Percentiles rank a stretch among this genome's conserved stretches.
Evolutionary conservation across 2,113 vertebrate genomes (phyloP).

Genomic region (Glaucomys volans): DNA sequence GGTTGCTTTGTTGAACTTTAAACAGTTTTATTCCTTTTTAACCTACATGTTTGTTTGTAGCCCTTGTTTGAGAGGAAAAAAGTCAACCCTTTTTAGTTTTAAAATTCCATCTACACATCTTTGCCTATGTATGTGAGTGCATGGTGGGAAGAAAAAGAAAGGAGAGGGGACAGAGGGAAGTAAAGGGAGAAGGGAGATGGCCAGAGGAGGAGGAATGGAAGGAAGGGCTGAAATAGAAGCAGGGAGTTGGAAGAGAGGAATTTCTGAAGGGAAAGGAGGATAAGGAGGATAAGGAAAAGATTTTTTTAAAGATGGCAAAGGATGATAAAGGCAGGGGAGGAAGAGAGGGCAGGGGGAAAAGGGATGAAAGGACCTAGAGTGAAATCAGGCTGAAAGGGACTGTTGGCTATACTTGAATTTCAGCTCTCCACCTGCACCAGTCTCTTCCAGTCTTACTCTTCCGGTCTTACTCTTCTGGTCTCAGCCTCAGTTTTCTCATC

Average conservation of each 20-base stretch:
- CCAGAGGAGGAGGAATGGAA: background rate
- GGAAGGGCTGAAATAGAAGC: too few relatives aligned
- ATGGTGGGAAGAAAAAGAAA: background rate
- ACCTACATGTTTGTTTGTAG: background rate
- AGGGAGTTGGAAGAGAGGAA: background rate
- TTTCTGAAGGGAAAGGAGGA: background rate
- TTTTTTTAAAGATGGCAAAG: too few relatives aligned
- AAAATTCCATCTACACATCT: background rate
- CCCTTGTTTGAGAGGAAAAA: background rate
- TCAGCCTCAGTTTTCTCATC: background rate
- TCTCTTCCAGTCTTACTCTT: too few relatives aligned
- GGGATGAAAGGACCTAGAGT: too few relatives aligned
- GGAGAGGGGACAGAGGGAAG: too few relatives aligned
- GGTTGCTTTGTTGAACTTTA: background rate
- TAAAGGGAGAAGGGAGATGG: background rate
- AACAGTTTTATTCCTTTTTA: slow-evolving; percentile 27
- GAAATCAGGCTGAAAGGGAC: background rate
- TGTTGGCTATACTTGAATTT: background rate
- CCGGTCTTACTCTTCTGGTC: background rate
- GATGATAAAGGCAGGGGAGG: background rate
- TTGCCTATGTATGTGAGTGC: background rate
- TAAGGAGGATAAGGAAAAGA: background rate
- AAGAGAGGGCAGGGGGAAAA: too few relatives aligned
- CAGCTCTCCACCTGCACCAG: background rate
- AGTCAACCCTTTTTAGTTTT: background rate